Evolutionary conservation across 2,888 invertebrate species (phyloP).

Genomic region (Metacarcinus magister): DNA sequence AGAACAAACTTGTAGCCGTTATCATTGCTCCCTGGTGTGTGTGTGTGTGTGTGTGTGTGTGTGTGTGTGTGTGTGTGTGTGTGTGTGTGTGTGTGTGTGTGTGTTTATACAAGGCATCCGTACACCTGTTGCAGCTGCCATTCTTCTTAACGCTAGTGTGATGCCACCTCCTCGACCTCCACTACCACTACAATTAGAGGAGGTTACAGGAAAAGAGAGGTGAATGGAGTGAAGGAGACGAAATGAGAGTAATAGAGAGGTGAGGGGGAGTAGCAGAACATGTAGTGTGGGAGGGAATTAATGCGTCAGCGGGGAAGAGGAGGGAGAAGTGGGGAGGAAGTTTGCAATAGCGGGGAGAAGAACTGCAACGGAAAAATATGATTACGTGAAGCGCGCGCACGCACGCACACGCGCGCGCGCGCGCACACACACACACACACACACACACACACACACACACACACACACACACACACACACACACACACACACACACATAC

Average conservation of each 20-base stretch:
- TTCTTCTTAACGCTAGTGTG: not conserved
- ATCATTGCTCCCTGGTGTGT: not conserved
- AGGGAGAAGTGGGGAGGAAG: not conserved
- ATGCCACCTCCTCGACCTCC: not conserved
- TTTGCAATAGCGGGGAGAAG: not conserved
- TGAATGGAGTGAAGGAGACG: not conserved
- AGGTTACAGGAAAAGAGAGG: not conserved
- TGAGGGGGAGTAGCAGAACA: not conserved
- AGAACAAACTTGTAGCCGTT: not conserved
- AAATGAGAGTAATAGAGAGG: not conserved
- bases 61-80: not conserved
- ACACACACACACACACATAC: not conserved
- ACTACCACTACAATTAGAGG: not conserved
- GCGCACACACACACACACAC: not conserved
- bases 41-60: too few species aligned
- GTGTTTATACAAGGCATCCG: not conserved
- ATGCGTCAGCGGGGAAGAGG: not conserved
- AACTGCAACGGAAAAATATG: not conserved
- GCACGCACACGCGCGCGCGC: not conserved
- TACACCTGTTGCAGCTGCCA: not conserved
- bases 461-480: not conserved
- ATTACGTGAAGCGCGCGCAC: not conserved
- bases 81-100: conserved; percentile 19
- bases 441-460: not conserved
- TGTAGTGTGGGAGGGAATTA: not conserved